A percentile compares a stretch with the other conserved stretches of the same genome.
Conservation (phyloP, 2,797 vertebrate genomes). For the Hyperoplus lanceolatus region DNA sequence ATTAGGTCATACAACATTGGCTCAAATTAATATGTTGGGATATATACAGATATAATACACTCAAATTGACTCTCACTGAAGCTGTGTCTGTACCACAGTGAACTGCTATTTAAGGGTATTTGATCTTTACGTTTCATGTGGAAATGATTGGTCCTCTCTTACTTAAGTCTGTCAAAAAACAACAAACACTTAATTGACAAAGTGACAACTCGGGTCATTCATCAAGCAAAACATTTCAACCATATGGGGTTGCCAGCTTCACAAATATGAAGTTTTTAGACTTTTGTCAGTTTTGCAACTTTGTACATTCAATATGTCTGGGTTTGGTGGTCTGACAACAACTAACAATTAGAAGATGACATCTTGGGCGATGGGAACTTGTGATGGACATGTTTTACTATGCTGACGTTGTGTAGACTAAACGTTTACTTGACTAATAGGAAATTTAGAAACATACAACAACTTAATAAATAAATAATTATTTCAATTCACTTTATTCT, state of each 20-base stretch:
- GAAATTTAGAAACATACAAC: too few species aligned
- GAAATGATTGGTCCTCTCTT: background rate
- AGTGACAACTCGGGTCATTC: background rate
- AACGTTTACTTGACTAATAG: background rate
- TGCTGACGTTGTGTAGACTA: too few species aligned
- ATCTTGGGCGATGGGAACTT: background rate
- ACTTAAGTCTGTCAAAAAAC: background rate
- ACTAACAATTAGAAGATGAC: background rate
- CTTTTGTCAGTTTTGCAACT: background rate
- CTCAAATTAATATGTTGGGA: background rate
- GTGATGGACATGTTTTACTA: too few species aligned
- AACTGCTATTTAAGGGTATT: background rate
- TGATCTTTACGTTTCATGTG: background rate
- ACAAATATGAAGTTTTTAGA: background rate
- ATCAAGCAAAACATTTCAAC: background rate
- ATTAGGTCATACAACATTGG: background rate
- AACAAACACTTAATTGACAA: background rate
- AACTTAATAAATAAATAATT: too few species aligned
- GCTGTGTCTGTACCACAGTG: background rate
- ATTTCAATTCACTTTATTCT: background rate
- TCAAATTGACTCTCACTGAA: slow-evolving; percentile 6
- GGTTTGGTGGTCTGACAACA: background rate
- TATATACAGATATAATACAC: background rate
- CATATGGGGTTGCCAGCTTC: background rate
- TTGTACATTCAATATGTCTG: background rate